A percentile compares a stretch with the other conserved stretches of the same genome.
These are phyloP conservation scores for Onthophagus taurus DNA, from an alignment of 1,140 invertebrate species.

Conservation along the genomic window DNA sequence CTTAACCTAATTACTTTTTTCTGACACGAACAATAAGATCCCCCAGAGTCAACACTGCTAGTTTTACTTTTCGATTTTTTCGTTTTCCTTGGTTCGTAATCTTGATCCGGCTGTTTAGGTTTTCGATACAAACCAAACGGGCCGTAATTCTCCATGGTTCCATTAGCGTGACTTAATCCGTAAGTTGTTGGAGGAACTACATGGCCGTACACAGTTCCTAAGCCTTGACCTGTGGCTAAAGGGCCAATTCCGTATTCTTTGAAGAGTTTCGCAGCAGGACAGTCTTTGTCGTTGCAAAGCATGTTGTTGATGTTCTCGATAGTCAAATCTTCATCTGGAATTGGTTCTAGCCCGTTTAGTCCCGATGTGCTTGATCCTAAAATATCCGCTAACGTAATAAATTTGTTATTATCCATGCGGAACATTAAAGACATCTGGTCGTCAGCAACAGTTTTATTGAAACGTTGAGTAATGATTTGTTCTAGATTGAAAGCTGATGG, in stretches of 20 bases:
- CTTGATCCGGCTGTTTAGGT: constrained; percentile 26
- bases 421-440: constrained; percentile 7
- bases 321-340: constrained; percentile 19
- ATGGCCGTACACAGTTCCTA: constrained; percentile 28
- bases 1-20: no score
- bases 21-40: constrained; percentile 2
- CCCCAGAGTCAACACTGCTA: not conserved
- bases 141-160: constrained; percentile 31
- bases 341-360: not conserved
- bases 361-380: not conserved
- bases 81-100: constrained; percentile 27
- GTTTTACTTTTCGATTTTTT: not conserved
- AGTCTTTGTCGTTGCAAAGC: constrained; percentile 32
- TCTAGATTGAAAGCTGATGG: constrained; percentile 7
- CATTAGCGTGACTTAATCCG: constrained; percentile 33
- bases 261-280: constrained; percentile 32
- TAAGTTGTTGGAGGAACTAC: constrained; percentile 27
- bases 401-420: constrained; percentile 2
- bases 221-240: constrained; percentile 25
- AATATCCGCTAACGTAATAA: not conserved
- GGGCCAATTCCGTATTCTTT: constrained; percentile 34
- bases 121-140: constrained; percentile 30
- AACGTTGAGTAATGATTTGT: not conserved
- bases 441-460: not conserved
- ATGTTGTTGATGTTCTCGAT: constrained; percentile 25